Base-by-base conservation (phyloP, 2,888 invertebrate genomes). In the Stenchaetothrips biformis region DNA sequence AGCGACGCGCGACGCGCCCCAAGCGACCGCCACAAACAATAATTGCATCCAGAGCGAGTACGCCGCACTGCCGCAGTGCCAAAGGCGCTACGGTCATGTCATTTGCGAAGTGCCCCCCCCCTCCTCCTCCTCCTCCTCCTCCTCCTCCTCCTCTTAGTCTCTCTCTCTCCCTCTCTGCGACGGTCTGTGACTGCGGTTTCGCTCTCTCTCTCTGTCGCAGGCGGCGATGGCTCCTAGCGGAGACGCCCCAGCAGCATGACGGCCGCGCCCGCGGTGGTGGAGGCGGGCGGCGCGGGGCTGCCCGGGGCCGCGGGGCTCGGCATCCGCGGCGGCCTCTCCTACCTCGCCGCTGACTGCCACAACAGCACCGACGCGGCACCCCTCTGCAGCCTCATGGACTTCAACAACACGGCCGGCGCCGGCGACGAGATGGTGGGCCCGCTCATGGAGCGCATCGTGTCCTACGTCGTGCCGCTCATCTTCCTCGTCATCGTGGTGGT, bases 401-500 rank as follows among this genome's bases (percentile, higher is more conserved):
- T 25, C 25, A 74, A 74, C 37, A 78, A 82, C 37, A 81, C 80
- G 13, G 82, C 82, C 80, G 84, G 84, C 59, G 84, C 84, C 7
- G 79, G 82, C 8, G 84, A 83, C 9, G 82, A 82, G 21, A 82
- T 82, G 11, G 85, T 85, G 79, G 85, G 86, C 82, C 84, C 83
- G 7, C 83, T 85, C 77, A 84, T 88, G 83, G 86, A 93, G 84
- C 89, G 89, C 79, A 90, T 93, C 79, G 93, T 94, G 0, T 90
- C 91, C 16, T 89, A 91, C 83, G 91, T 93, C 79, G 94, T 94
- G 48, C 94, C 94, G 18, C 90, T 95, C 67, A 92, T 96, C 85
- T 97, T 97, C 85, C 94, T 95, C 7, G 89, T 95, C 83, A 95
- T 96, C 82, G 93, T 95, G 80, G 90, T 95, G 49, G 91, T 96